Evolutionary conservation across 2,797 vertebrate genomes (phyloP).

Genomic region (Dicrostonyx torquatus): DNA sequence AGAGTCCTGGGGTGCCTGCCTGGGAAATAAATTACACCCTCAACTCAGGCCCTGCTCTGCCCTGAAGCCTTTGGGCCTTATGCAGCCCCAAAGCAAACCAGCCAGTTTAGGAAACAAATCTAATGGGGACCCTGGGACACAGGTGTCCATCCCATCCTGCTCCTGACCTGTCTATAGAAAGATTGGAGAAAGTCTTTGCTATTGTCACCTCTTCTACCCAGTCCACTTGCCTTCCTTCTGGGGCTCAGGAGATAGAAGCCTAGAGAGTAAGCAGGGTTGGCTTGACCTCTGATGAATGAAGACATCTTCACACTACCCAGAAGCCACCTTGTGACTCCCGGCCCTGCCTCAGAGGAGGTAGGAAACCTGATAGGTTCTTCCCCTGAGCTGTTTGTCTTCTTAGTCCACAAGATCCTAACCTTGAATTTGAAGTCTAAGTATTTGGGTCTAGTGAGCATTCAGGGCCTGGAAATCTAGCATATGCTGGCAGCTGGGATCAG

Average conservation of each 20-base stretch:
- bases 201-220: background rate
- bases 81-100: background rate
- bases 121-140: rapidly evolving
- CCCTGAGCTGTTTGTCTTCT: background rate
- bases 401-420: background rate
- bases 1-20: conserved; percentile 81
- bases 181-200: background rate
- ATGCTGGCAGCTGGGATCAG: background rate
- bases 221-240: background rate
- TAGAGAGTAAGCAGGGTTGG: background rate
- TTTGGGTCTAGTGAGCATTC: background rate
- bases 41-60: background rate
- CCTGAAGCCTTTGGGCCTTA: background rate
- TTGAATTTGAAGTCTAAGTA: background rate
- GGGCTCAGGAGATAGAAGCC: background rate
- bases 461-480: background rate
- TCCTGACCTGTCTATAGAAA: background rate
- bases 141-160: background rate
- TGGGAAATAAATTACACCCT: conserved; percentile 49
- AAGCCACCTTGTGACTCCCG: background rate
- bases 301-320: background rate
- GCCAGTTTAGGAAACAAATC: background rate
- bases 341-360: background rate
- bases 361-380: background rate
- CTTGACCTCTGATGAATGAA: background rate